Base-by-base conservation (phyloP, 2,888 invertebrate species). In the Mythimna impura region DNA sequence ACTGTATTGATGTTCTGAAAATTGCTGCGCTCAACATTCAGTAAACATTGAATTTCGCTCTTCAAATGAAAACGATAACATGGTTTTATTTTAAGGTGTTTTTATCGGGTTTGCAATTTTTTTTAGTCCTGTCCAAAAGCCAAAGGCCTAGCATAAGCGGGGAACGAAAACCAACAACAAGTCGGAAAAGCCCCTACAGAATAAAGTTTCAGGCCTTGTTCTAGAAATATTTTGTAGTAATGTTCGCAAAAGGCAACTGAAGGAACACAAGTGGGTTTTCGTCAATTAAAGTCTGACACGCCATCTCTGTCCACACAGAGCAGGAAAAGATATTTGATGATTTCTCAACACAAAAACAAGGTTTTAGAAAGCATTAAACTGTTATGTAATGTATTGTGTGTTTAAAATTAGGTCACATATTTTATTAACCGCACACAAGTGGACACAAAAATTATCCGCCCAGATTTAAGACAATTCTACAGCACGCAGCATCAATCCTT, bases 391-490 rank as follows among this genome's bases (percentile, higher is more conserved):
- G 9, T 36, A 36, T 36, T 9, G 36, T 10, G 36, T 9, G 36
- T 9, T 36, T 36, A 36, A 9, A 36, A 36, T 3, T 30, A 30
- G 30, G 30, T 30, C 30, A 36, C 9, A 36, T 36, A 36, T 36
- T 36, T 36, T 36, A 9, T 36, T 36, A 36, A 36, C 36, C 36
- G 36, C 36, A 36, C 36, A 36, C 36, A 14, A 5, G 4, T 5
- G 14, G 43, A 5, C 43, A 14, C 14, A n/a, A 57, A 20, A 57
- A 65, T 3, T 9, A 22, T 36, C 9, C 10, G 22, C 30, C 22
- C 6, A 34, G 2, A 36, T 36, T 43, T 34, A 50, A 73, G 40
- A 25, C 10, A 76, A 70, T 40, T 61, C 30, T 30, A 14, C 9
- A 17, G 9, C 34, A 25, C 14, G 9, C 25, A 66, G 10, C 47